These are phyloP conservation scores for Pseudomyrmex cubaensis DNA, from an alignment of 1,140 invertebrate species.

Conservation along the genomic window DNA sequence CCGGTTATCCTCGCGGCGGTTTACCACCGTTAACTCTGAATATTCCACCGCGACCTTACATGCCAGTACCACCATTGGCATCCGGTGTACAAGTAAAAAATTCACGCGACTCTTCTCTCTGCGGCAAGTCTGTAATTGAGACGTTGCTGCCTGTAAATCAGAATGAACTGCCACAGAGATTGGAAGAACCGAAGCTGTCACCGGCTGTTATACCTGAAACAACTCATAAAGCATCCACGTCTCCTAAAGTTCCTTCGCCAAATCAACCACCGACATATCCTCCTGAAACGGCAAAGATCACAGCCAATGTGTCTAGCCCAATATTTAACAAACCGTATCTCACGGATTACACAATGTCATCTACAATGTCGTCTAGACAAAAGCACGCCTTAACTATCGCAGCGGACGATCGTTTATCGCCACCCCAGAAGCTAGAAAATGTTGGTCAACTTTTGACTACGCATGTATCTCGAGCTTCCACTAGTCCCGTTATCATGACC, in stretches of 20 bases:
- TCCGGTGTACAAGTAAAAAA: constrained; percentile 76
- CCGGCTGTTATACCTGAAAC: constrained; percentile 80
- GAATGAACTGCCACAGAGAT: constrained; percentile 73
- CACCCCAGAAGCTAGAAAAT: constrained; percentile 80
- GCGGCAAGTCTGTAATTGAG: constrained; percentile 81
- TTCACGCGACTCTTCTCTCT: constrained; percentile 69
- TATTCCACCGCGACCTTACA: constrained; percentile 82
- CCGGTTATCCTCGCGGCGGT: constrained; percentile 81
- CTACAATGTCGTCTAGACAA: constrained; percentile 73
- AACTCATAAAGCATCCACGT: constrained; percentile 82
- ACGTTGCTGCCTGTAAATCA: constrained; percentile 80
- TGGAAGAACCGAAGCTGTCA: constrained; percentile 82
- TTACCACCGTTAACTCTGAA: constrained; percentile 81
- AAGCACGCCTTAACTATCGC: constrained; percentile 51
- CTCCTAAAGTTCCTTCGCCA: constrained; percentile 83
- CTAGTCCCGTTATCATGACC: constrained; percentile 84
- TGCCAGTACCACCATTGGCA: constrained; percentile 79
- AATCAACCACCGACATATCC: constrained; percentile 84
- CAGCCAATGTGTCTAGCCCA: constrained; percentile 77
- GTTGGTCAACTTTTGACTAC: constrained; percentile 79
- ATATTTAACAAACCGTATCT: constrained; percentile 75
- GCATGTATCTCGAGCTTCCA: constrained; percentile 80
- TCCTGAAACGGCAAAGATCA: constrained; percentile 83
- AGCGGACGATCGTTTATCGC: constrained; percentile 72
- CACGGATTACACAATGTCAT: constrained; percentile 72